Percentiles rank a stretch among this genome's conserved stretches.
phyloP scores from a whole-genome alignment of 2,113 vertebrate genomes.

The Tauraco erythrolophus region DNA sequence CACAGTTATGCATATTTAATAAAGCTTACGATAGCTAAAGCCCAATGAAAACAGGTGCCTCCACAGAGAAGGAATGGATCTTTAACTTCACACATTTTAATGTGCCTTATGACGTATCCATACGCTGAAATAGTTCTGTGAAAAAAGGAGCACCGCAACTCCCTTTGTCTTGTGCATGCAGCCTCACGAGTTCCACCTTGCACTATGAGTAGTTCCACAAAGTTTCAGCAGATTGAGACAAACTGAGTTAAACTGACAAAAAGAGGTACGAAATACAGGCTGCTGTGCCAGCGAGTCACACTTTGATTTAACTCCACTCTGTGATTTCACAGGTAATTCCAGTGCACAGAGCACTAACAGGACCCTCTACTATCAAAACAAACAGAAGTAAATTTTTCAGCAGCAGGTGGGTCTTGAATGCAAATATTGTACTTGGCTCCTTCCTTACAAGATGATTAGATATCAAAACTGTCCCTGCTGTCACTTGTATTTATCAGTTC shows the following conservation, averaged over 20 bases:
- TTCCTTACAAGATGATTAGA: background rate
- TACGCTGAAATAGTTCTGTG: background rate
- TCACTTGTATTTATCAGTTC: background rate
- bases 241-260: background rate
- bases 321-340: background rate
- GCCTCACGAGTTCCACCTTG: background rate
- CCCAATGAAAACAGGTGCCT: background rate
- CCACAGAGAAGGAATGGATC: background rate
- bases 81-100: background rate
- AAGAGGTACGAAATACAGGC: background rate
- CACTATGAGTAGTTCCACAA: background rate
- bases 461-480: background rate
- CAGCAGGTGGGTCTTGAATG: background rate
- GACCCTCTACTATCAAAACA: background rate
- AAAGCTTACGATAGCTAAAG: background rate
- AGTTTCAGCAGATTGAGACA: background rate
- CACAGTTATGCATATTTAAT: accelerated
- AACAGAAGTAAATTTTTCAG: background rate
- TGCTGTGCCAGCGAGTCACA: background rate
- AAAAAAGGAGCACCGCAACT: background rate
- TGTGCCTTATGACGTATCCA: accelerated
- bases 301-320: background rate
- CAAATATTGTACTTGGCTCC: background rate
- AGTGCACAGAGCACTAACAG: background rate
- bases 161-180: background rate